phyloP scores from a whole-genome alignment of 2,113 vertebrate genomes.

The Aspidoscelis tigris region DNA sequence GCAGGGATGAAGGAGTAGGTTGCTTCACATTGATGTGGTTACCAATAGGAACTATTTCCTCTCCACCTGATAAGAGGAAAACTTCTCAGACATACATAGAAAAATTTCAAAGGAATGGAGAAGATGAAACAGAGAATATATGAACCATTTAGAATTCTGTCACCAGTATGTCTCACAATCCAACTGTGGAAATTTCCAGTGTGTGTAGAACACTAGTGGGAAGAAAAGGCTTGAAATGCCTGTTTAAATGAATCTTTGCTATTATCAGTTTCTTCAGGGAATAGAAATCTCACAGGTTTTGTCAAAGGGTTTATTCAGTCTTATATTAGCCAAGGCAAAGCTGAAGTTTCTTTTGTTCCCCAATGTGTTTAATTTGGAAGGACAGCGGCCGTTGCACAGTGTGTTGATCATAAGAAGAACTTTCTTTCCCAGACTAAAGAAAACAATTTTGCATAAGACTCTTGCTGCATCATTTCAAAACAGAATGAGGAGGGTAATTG shows the following conservation, averaged over 20 bases:
- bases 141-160: background rate
- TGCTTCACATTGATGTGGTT: background rate
- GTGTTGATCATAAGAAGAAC: constrained; percentile 4
- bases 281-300: background rate
- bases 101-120: background rate
- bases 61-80: background rate
- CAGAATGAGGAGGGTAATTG: constrained; percentile 22
- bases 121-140: background rate
- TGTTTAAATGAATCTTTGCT: background rate
- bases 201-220: background rate
- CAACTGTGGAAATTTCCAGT: background rate
- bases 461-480: constrained; percentile 29
- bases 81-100: background rate
- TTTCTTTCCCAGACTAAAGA: background rate
- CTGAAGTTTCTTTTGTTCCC: background rate
- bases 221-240: constrained; percentile 10
- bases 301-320: background rate
- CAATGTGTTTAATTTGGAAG: background rate
- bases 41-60: background rate
- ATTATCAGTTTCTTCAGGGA: background rate
- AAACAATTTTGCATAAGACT: background rate
- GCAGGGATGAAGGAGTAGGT: background rate
- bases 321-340: background rate
- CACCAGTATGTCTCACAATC: too few relatives aligned
- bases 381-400: constrained; percentile 33